phyloP scores from a whole-genome alignment of 2,113 vertebrate species.

The Pan paniscus region DNA sequence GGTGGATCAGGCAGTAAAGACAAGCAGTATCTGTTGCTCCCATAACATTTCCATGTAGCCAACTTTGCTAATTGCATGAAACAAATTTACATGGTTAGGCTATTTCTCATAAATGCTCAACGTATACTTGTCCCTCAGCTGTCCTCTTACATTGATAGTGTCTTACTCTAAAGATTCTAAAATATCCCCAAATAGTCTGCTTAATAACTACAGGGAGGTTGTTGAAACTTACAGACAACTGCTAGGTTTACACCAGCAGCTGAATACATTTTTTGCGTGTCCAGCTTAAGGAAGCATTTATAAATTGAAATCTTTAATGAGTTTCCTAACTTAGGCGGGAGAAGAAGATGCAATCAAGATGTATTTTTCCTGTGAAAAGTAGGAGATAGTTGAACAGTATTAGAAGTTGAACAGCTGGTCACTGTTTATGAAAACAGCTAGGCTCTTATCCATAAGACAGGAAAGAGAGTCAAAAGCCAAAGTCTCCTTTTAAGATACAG shows the following conservation, averaged over 20 bases:
- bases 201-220: neutral
- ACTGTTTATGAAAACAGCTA: conserved; percentile 71
- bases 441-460: conserved; percentile 68
- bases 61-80: neutral
- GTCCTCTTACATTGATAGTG: neutral
- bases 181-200: neutral
- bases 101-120: neutral
- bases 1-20: neutral
- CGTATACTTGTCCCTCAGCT: neutral
- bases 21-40: neutral
- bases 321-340: conserved; percentile 39
- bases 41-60: neutral
- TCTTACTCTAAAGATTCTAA: neutral
- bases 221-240: neutral
- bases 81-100: neutral
- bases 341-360: conserved; percentile 58
- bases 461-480: conserved; percentile 72
- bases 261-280: neutral
- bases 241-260: neutral
- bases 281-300: conserved; percentile 38
- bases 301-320: conserved; percentile 62
- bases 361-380: conserved; percentile 55
- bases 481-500: conserved; percentile 68
- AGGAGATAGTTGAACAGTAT: conserved; percentile 20
- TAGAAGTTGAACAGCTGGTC: conserved; percentile 69